Evolutionary conservation across 1,140 invertebrate species (phyloP), one percentile per base, ranked within the genome.

Genomic region (Monochamus saltuarius): DNA sequence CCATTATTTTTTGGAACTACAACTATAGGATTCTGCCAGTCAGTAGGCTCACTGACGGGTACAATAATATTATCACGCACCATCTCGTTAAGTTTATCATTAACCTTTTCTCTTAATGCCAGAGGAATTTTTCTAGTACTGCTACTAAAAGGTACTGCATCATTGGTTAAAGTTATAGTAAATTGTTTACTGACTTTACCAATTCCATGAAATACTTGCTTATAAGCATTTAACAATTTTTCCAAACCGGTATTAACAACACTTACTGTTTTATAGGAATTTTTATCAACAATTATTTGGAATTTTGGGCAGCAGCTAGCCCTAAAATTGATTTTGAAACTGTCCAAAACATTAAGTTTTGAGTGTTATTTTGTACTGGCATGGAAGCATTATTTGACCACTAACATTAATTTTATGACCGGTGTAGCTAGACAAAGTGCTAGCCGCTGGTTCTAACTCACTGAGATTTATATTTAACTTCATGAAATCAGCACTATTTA

Each of bases 21-120:
- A 17, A 50, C 47, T 1, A 50, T 50, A 8, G 47, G 17, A 50
- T 50, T 14, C 3, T 16, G n/a, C 45, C 45, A 46, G 45, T 46
- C 45, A 16, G 45, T 50, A 29, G 47, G 17, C 35, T 50, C 49
- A 17, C 19, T 19, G 4, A 59, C 56, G 9, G 45, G 56, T 19
- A 50, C 46, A 38, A 59, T 59, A 22, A 59, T 19, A 14, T 43
- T 17, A 11, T 59, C 16, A 4, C 10, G 7, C 9, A 59, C 56
- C 56, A 59, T 59, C 1, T 59, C 9, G 36, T 59, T 29, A 40
- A 59, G 29, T 50, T 40, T n/a, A n/a, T 50, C 9, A 17, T 40
- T 59, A 11, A 59, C 46, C 38, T 56, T 45, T n/a, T 43, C 43
- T 45, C 34, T 56, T 45, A 45, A 35, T 9, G 54, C 2, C 4